phyloP scores from a whole-genome alignment of 2,888 invertebrate species.

The Polia nebulosa region DNA sequence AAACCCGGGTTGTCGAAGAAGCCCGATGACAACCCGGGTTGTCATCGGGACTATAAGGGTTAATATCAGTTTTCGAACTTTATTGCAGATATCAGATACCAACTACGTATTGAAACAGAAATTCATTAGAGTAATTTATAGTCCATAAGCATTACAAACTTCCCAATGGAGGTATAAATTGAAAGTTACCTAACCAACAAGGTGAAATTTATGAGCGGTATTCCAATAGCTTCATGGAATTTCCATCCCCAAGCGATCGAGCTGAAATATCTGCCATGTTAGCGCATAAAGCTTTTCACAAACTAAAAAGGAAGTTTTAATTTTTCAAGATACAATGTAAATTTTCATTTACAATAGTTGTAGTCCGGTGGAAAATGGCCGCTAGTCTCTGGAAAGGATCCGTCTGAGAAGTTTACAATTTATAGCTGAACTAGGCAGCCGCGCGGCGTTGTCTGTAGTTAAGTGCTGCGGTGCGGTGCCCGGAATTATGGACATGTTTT shows the following conservation, averaged over 20 bases:
- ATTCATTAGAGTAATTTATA: conserved; percentile 42
- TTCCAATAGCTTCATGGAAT: conserved; percentile 42
- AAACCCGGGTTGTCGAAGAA: too few relatives aligned
- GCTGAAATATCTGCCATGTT: conserved; percentile 20
- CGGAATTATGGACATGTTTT: conserved; percentile 41
- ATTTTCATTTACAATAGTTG: conserved; percentile 23
- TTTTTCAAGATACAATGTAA: conserved; percentile 27
- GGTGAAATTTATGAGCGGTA: conserved; percentile 41
- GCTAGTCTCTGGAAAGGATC: conserved; percentile 18
- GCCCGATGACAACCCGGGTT: too few relatives aligned
- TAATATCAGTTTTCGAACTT: neutral
- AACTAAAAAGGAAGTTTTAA: conserved; percentile 1
- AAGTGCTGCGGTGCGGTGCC: conserved; percentile 11
- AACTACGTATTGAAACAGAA: conserved; percentile 8
- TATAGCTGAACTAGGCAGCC: conserved; percentile 31
- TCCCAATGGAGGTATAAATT: conserved; percentile 42
- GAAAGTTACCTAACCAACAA: conserved; percentile 40
- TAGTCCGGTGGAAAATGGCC: conserved; percentile 9
- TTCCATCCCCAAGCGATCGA: conserved; percentile 11
- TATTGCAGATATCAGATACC: neutral
- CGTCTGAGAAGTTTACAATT: conserved; percentile 41
- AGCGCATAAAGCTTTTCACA: conserved; percentile 15
- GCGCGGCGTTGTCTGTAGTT: conserved; percentile 28
- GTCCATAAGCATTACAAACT: conserved; percentile 36
- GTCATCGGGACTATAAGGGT: too few relatives aligned